These are phyloP conservation scores for Drosophila picticornis DNA, from an alignment of 2,888 invertebrate genomes.

Conservation along the genomic window DNA sequence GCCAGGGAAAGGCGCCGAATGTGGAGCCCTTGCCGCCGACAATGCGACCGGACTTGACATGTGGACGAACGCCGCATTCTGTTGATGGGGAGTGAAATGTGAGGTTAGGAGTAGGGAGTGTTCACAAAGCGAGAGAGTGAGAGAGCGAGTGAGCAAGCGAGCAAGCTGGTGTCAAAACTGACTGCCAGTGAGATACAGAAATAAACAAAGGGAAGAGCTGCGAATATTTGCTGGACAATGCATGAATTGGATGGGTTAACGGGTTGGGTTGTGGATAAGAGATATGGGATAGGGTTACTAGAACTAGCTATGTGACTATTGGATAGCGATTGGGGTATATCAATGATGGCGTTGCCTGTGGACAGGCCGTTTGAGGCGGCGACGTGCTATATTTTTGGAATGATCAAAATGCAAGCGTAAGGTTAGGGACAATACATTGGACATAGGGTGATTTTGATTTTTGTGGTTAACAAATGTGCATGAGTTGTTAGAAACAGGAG, in stretches of 20 bases:
- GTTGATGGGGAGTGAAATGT: constrained; percentile 85
- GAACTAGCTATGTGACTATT: constrained; percentile 51
- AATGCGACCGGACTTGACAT: constrained; percentile 92
- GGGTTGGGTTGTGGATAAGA: constrained; percentile 2
- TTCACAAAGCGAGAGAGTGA: constrained; percentile 75
- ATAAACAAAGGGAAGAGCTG: constrained; percentile 23
- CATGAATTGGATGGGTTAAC: constrained; percentile 15
- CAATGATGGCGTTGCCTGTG: constrained; percentile 62
- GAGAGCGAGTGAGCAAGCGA: constrained; percentile 39
- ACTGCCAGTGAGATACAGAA: constrained; percentile 42
- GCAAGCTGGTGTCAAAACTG: constrained; percentile 30
- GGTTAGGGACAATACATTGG: constrained; percentile 29
- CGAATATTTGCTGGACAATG: constrained; percentile 28
- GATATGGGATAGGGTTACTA: constrained; percentile 31
- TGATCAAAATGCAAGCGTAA: constrained; percentile 31
- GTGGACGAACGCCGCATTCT: constrained; percentile 95
- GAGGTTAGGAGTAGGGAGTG: constrained; percentile 85
- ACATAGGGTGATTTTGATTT: constrained; percentile 25
- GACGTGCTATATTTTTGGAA: constrained; percentile 62
- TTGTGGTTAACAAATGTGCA: constrained; percentile 35
- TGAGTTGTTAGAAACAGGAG: constrained; percentile 69
- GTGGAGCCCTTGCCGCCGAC: constrained; percentile 95
- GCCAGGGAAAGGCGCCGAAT: constrained; percentile 97
- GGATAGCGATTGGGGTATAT: constrained; percentile 36
- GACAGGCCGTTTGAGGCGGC: constrained; percentile 66